Evolutionary conservation across 2,888 invertebrate species (phyloP).

Genomic region (Axea sp.): DNA sequence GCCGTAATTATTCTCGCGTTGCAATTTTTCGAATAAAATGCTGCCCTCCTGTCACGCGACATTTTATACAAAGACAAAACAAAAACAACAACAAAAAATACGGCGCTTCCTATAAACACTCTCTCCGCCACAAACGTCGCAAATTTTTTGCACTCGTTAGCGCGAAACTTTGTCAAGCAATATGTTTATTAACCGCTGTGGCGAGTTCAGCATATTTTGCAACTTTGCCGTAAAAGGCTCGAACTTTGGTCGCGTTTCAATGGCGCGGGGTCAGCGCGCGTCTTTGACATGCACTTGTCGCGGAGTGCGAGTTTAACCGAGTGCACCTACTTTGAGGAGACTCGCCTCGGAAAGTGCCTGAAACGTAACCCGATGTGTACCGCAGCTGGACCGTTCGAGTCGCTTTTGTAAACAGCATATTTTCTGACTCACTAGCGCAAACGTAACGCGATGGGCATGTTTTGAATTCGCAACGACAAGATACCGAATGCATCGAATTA

Average conservation of each 20-base stretch:
- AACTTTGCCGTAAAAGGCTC: conserved; percentile 34
- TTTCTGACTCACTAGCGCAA: conserved; percentile 72
- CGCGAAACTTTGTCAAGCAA: too few species aligned
- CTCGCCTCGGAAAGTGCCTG: conserved; percentile 39
- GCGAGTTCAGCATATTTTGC: conserved; percentile 18
- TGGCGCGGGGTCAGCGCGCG: conserved; percentile 25
- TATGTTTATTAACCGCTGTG: too few species aligned
- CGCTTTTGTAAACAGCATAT: conserved; percentile 71
- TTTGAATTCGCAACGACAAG: conserved; percentile 68
- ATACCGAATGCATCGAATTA: conserved; percentile 60
- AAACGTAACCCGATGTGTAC: conserved; percentile 46
- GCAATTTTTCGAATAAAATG: too few species aligned
- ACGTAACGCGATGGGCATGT: conserved; percentile 70
- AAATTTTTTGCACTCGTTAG: background rate
- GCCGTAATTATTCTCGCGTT: too few species aligned
- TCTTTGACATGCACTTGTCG: conserved; percentile 57
- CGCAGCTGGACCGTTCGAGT: conserved; percentile 52
- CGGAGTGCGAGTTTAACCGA: conserved; percentile 49
- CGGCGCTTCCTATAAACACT: too few species aligned
- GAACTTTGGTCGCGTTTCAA: conserved; percentile 54
- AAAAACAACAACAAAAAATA: too few species aligned
- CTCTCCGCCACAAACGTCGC: background rate
- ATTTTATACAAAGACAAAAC: too few species aligned
- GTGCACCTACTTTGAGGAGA: conserved; percentile 53
- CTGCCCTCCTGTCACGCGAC: too few species aligned